Evolutionary conservation across 2,113 vertebrate species (phyloP).

Genomic region (Bettongia penicillata): DNA sequence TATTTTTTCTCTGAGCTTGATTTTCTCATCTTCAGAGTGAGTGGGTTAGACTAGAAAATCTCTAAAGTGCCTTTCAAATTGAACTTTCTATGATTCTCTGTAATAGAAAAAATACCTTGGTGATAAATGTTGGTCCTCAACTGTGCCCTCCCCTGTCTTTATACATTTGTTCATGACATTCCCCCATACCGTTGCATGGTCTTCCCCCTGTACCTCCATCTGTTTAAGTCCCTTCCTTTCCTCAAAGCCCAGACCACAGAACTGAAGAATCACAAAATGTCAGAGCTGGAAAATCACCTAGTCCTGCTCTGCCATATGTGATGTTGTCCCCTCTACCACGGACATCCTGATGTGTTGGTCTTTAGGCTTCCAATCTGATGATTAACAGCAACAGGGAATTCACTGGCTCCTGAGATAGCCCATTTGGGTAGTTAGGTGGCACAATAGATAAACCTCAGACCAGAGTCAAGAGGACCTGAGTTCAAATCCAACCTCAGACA

Average conservation of each 20-base stretch:
- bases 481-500: background rate
- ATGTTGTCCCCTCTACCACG: background rate
- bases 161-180: background rate
- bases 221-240: background rate
- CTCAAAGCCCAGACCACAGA: background rate
- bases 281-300: too few species aligned
- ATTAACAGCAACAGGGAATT: background rate
- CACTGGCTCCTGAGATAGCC: background rate
- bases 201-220: background rate
- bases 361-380: background rate
- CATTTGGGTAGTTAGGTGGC: too few species aligned
- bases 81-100: background rate
- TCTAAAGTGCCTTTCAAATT: background rate
- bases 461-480: background rate
- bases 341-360: background rate
- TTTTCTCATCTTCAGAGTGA: background rate
- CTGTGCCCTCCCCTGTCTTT: background rate
- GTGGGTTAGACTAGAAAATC: background rate
- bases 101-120: background rate
- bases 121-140: background rate
- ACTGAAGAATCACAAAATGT: background rate
- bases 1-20: too few species aligned
- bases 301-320: too few species aligned
- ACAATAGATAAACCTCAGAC: rapidly evolving
- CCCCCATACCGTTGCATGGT: background rate